phyloP scores from a whole-genome alignment of 1,140 invertebrate species.

The Calephelis nemesis region DNA sequence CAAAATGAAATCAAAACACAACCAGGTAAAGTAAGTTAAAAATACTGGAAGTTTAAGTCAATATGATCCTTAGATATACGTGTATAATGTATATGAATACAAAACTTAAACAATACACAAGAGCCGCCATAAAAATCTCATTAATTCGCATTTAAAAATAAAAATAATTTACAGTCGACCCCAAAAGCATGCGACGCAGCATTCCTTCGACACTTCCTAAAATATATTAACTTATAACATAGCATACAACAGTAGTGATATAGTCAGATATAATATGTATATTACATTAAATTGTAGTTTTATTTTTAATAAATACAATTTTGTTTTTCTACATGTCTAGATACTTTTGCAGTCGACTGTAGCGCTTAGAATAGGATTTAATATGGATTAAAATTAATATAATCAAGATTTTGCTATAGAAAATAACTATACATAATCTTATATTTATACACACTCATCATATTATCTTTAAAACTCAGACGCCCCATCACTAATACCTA shows the following conservation, averaged over 20 bases:
- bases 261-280: constrained; percentile 7
- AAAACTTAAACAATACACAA: constrained; percentile 24
- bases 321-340: constrained; percentile 2
- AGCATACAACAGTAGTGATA: constrained; percentile 13
- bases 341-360: constrained; percentile 13
- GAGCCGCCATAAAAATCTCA: constrained; percentile 8
- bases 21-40: constrained; percentile 23
- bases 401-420: constrained; percentile 11
- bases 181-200: not conserved
- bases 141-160: constrained; percentile 1
- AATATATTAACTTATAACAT: not conserved
- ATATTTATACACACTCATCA: constrained; percentile 8
- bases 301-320: constrained; percentile 10
- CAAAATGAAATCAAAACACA: constrained; percentile 25
- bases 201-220: not conserved
- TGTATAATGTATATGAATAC: constrained; percentile 36
- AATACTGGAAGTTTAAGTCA: constrained; percentile 38
- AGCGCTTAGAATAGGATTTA: constrained; percentile 13
- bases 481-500: not conserved
- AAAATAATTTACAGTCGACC: constrained; percentile 1
- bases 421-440: constrained; percentile 13
- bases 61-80: constrained; percentile 43
- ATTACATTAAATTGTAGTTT: constrained; percentile 1
- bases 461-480: not conserved
- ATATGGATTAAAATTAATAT: constrained; percentile 13